Conservation (phyloP, 1,140 invertebrate species). For the Chironomus tepperi region DNA sequence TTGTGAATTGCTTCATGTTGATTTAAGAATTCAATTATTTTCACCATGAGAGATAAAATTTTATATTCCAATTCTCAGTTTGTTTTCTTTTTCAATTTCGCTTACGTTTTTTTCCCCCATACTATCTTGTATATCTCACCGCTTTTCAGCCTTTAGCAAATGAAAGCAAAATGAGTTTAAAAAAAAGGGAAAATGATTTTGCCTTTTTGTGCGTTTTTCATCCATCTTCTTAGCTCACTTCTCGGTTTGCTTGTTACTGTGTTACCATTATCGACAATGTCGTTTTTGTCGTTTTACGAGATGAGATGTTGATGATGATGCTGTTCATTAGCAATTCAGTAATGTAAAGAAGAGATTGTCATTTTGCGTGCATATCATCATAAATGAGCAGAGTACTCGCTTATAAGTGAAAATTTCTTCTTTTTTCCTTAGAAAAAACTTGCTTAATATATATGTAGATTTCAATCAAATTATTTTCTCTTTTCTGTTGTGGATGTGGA, state of each 20-base stretch:
- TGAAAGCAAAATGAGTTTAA: neutral
- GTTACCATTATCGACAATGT: neutral
- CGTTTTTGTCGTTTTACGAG: neutral
- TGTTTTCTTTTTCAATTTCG: neutral
- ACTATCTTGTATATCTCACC: neutral
- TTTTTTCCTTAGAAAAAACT: no score
- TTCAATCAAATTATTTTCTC: no score
- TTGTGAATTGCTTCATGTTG: neutral
- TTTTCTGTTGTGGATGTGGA: no score
- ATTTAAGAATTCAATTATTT: slow-evolving; percentile 15
- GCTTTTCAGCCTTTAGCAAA: neutral
- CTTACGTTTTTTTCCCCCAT: neutral
- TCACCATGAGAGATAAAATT: neutral
- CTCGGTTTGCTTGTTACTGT: neutral
- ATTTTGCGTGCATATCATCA: no score
- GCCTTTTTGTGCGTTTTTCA: neutral
- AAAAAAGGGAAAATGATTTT: neutral
- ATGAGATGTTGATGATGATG: neutral
- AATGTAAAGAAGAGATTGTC: neutral
- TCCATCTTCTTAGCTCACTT: no score
- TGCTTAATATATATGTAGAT: no score
- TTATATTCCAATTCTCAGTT: neutral
- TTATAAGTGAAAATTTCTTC: no score
- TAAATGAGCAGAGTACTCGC: no score
- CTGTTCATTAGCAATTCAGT: neutral